Evolutionary conservation across 2,797 vertebrate genomes (phyloP).

Genomic region (Kryptopterus vitreolus): DNA sequence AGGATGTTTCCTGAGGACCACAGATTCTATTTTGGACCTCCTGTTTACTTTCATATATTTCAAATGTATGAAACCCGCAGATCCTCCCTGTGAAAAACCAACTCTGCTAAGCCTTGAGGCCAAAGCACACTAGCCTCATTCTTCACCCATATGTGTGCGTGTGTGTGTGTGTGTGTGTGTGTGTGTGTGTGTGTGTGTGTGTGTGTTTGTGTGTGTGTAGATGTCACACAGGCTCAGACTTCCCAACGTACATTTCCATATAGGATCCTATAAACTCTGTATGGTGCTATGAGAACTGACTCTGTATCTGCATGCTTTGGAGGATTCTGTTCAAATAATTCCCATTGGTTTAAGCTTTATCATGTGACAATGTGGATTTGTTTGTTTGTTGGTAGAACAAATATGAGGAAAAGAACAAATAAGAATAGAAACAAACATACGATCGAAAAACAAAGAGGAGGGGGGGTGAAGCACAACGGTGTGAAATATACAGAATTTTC

Average conservation of each 20-base stretch:
- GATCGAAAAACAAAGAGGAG: no score
- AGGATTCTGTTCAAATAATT: background rate
- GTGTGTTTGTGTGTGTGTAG: constrained; percentile 56
- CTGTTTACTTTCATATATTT: constrained; percentile 75
- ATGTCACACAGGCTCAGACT: constrained; percentile 26
- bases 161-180: constrained; percentile 55
- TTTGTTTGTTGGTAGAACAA: no score
- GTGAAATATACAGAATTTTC: no score
- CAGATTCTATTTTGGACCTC: constrained; percentile 74
- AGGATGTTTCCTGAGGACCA: constrained; percentile 66
- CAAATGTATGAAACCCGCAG: constrained; percentile 63
- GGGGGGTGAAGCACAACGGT: no score
- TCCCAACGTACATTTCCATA: constrained; percentile 66
- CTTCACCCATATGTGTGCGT: constrained; percentile 60
- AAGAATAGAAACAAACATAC: no score
- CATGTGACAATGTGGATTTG: background rate
- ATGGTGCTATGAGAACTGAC: background rate
- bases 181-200: constrained; percentile 54
- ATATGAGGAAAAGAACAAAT: background rate
- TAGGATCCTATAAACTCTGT: constrained; percentile 52
- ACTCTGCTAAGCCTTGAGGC: constrained; percentile 54
- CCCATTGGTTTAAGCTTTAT: background rate
- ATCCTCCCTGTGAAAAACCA: constrained; percentile 70
- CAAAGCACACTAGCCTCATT: constrained; percentile 73
- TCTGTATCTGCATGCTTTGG: background rate